Evolutionary conservation across 2,888 invertebrate genomes (phyloP).

Genomic region (Epirrita christyi): DNA sequence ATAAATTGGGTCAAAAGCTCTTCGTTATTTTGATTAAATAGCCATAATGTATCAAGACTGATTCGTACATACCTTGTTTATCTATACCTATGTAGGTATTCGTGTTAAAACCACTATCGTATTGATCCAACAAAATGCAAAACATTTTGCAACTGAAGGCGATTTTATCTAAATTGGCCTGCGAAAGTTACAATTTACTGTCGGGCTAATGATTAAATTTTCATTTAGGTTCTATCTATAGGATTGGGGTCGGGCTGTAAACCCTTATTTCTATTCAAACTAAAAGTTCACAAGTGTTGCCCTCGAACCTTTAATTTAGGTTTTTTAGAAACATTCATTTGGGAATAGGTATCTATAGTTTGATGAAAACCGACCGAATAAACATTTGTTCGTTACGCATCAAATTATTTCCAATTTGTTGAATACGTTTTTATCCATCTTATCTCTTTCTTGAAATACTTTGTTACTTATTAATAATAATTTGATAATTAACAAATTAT

Average conservation of each 20-base stretch:
- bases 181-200: slow-evolving; percentile 35
- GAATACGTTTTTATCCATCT: no score
- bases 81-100: neutral
- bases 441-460: no score
- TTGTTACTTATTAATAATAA: no score
- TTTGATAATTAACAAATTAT: no score
- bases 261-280: slow-evolving; percentile 25
- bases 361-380: slow-evolving; percentile 34
- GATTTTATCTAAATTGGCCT: slow-evolving; percentile 22
- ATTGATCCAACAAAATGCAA: slow-evolving; percentile 7
- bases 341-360: slow-evolving; percentile 3
- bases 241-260: slow-evolving; percentile 33
- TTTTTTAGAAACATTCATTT: slow-evolving; percentile 24
- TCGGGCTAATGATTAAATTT: slow-evolving; percentile 49
- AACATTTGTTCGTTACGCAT: no score
- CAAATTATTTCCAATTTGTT: no score
- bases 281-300: slow-evolving; percentile 21
- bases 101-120: neutral
- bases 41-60: no score
- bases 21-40: no score
- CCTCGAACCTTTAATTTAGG: slow-evolving; percentile 14
- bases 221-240: slow-evolving; percentile 43
- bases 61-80: neutral
- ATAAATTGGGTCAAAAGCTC: no score
- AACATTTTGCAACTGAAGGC: slow-evolving; percentile 14